Base-by-base conservation (phyloP, 1,140 invertebrate species). In the Venturia canescens region DNA sequence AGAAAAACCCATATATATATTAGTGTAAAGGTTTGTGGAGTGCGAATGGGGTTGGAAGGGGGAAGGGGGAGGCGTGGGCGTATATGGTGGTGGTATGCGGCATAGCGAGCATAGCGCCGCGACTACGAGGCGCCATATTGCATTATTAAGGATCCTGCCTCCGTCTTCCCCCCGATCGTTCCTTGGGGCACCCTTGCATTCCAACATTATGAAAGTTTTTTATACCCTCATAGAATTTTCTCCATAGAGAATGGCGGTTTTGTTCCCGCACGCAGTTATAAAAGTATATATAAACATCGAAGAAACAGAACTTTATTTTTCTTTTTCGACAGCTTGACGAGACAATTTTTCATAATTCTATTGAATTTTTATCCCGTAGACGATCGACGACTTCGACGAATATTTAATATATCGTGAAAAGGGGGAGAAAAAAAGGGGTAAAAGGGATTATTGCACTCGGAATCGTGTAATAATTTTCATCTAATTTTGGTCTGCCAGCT, bases 201-300 rank as follows among this genome's bases (percentile, higher is more conserved):
- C 90, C 90, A 86, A 83, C 82, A 90, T 91, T 91, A 91, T 91
- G 89, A 91, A 89, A 81, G 88, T 90, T 91, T 91, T 91, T 90
- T 87, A 88, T 84, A 85, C 85, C 44, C 71, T 27, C 66, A 76
- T 71, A 66, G 21, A 23, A 29, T 63, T 66, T 66, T 7, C 60
- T 23, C 60, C 26, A 66, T 27, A 3, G 60, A 70, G 48, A 18
- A 53, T 80, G 34, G 63, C 38, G 27, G 48, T 75, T 48, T 31
- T 60, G 18, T 18, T 44, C 13, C 70, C 78, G 72, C 66, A 71
- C n/a, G n/a, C 66, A 67, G 2, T 16, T 50, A 77, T 76, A 80
- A 23, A 72, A 50, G n/a, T n/a, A n/a, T n/a, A n/a, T 71, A 71
- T 44, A 44, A 63, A 23, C 4, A 29, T 9, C 60, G 27, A 66